phyloP scores from a whole-genome alignment of 2,888 invertebrate species.

The Trachelus tabidus region DNA sequence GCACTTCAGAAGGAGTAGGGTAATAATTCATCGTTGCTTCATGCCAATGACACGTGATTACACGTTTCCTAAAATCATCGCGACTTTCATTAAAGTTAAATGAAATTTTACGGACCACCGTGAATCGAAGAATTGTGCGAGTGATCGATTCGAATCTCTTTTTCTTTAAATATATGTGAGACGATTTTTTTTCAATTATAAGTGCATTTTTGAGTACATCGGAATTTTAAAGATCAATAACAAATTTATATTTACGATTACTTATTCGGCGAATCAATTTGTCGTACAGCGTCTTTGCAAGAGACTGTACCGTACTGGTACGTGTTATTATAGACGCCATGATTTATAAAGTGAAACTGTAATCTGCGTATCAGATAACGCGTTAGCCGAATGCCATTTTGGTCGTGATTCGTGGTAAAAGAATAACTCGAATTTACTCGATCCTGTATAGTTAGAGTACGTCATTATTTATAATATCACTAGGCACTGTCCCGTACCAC shows the following conservation, averaged over 20 bases:
- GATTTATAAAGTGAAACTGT: background rate
- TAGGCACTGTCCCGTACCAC: background rate
- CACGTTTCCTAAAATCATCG: background rate
- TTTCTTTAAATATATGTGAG: background rate
- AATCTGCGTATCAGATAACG: background rate
- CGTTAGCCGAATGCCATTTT: background rate
- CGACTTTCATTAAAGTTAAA: background rate
- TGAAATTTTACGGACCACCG: background rate
- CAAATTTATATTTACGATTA: background rate
- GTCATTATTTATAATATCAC: background rate
- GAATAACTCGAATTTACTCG: background rate
- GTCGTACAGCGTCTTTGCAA: background rate
- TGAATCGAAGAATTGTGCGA: background rate
- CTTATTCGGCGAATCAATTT: background rate
- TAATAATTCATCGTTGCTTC: slow-evolving; percentile 18
- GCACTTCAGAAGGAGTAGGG: slow-evolving; percentile 9
- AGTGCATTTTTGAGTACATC: background rate
- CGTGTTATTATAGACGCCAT: background rate
- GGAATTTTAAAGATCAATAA: background rate
- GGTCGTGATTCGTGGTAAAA: background rate
- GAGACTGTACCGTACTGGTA: background rate
- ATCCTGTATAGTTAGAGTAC: background rate
- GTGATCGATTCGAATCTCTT: background rate
- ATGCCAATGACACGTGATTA: slow-evolving; percentile 16
- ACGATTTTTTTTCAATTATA: background rate